Evolutionary conservation across 2,888 invertebrate genomes (phyloP).

Genomic region (Cremastobaeus sp.): DNA sequence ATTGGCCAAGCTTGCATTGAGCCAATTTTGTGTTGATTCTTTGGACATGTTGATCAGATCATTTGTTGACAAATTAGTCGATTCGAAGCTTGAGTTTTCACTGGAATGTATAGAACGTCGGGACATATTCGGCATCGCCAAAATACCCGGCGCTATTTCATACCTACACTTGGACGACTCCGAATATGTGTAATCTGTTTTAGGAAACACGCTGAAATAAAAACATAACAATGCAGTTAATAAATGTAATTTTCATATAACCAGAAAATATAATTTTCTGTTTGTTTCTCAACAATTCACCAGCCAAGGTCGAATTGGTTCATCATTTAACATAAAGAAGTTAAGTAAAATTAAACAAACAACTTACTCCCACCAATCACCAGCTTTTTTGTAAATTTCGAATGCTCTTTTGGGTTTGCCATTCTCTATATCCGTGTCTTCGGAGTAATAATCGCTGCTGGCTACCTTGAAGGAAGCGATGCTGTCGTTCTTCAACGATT

Average conservation of each 20-base stretch:
- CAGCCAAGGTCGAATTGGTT: not conserved
- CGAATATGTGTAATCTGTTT: constrained; percentile 95
- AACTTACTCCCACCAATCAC: constrained; percentile 92
- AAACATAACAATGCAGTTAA: constrained; percentile 29
- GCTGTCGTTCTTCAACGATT: constrained; percentile 78
- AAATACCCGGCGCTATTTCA: constrained; percentile 87
- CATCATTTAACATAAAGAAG: not conserved
- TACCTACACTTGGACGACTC: constrained; percentile 89
- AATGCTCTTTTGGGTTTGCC: constrained; percentile 83
- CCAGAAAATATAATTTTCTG: not conserved
- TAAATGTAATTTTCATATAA: not conserved
- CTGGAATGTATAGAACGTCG: constrained; percentile 81
- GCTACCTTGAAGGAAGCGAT: constrained; percentile 65
- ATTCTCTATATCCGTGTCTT: constrained; percentile 80
- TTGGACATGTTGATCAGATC: constrained; percentile 57
- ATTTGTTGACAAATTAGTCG: constrained; percentile 63
- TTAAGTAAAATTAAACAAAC: not conserved
- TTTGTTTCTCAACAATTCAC: not conserved
- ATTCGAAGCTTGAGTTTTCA: constrained; percentile 63
- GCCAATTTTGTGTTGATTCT: constrained; percentile 32
- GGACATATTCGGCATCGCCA: constrained; percentile 94
- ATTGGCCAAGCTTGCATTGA: constrained; percentile 1
- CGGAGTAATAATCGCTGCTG: constrained; percentile 83
- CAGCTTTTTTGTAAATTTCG: constrained; percentile 86
- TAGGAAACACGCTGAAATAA: constrained; percentile 87